Base-by-base conservation (phyloP, 1,140 invertebrate genomes). In the Bombyx mori region DNA sequence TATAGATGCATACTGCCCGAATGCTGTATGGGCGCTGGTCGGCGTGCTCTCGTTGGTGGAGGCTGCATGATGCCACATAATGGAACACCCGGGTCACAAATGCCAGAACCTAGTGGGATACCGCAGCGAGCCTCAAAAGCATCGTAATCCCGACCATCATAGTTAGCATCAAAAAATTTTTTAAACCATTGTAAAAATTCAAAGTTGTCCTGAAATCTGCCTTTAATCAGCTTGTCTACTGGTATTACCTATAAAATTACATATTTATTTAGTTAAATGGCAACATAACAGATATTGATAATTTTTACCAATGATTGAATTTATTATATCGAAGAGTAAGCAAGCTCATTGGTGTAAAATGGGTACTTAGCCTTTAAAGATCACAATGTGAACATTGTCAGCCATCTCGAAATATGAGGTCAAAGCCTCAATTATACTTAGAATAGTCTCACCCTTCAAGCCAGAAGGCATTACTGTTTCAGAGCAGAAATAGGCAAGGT, bases 161-260 rank as follows among this genome's bases (percentile, higher is more conserved):
- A 99, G 90, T 99, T 99, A 52, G 98, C 97, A 91, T 99, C 98
- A 90, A 99, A 99, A 89, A 99, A 99, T 83, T 99, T 99, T 91
- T 99, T 99, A 90, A 99, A 99, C 98, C 98, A 99, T 91, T 99
- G 98, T 63, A 99, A 93, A 91, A 99, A 99, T 90, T 99, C 98
- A 92, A 99, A 99, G 90, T 99, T 99, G 90, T 99, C 98, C 92
- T 98, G 96, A 89, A 99, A 99, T 77, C 96, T 93, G 71, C 97
- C 97, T 89, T 99, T 99, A 79, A 98, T 97, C 87, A 99, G 92
- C 89, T 95, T 97, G 88, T 99, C 97, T 85, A 99, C 96, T 63
- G 97, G 96, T 89, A 99, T 97, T 79, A 98, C 95, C 97, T 99
- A 86, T 59, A 82, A 82, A 78, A 8, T 56, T 56, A 56, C 47